Evolutionary conservation across 1,140 invertebrate genomes (phyloP), one percentile per base, ranked within the genome.

Genomic region (Papilio dardanus): DNA sequence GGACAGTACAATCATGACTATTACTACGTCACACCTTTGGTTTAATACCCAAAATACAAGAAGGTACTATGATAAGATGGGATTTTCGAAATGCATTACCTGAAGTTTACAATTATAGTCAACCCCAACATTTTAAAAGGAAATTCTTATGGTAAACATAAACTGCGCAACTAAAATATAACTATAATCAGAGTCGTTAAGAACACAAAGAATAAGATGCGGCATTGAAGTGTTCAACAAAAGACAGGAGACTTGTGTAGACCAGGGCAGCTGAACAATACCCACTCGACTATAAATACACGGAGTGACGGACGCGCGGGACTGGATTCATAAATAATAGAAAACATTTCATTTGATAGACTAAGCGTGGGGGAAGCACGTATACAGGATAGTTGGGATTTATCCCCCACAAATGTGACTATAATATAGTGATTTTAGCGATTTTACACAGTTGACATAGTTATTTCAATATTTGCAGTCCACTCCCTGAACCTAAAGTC

Each of bases 251-350:
- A 30, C 8, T 28, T 3, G 10, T 54, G 21, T 24, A 54, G 19
- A 62, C 24, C 10, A 62, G 54, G 14, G 71, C 14, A 31, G 16
- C 33, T 28, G 71, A 58, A 73, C 50, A 73, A 73, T 73, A 73
- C 46, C 8, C 31, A 50, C 21, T 33, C 46, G 5, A 35, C 50
- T 73, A 73, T 58, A 73, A 73, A 73, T 73, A 73, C 21, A 73
- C 30, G 40, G 30, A 24, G 24, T 14, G 69, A 73, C 71, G 46
- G 46, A 73, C 71, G 46, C 46, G 0, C 7, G 46, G 71, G 50
- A 73, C n/a, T 50, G 42, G 69, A 46, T 35, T 73, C 71, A 54
- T 73, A 73, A 58, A 73, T 37, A 73, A 73, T 73, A 73, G 42
- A 73, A 54, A 73, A 73, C 37, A 46, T 28, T 16, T 71, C 40